These are phyloP conservation scores for Hoplodrina ambigua DNA, from an alignment of 2,888 invertebrate genomes.

Conservation along the genomic window DNA sequence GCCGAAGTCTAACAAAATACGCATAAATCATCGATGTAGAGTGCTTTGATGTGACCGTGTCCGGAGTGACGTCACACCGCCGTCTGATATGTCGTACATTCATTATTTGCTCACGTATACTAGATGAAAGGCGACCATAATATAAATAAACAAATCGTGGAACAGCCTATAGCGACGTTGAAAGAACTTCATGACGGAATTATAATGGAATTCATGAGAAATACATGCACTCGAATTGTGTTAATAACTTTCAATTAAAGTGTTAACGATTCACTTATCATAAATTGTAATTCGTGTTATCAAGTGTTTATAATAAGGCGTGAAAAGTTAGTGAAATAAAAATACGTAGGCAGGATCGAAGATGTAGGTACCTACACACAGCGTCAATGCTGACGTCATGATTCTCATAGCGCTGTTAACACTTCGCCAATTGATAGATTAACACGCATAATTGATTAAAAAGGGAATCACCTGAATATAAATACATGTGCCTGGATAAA, in stretches of 20 bases:
- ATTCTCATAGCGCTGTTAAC: slow-evolving; percentile 10
- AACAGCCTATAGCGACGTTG: slow-evolving; percentile 78
- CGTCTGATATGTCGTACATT: slow-evolving; percentile 86
- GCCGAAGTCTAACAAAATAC: slow-evolving; percentile 85
- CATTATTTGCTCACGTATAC: slow-evolving; percentile 88
- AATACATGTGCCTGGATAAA: background rate
- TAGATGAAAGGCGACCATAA: slow-evolving; percentile 88
- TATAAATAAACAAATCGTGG: slow-evolving; percentile 88
- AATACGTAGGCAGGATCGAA: slow-evolving; percentile 15
- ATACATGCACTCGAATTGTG: slow-evolving; percentile 72
- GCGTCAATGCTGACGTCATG: slow-evolving; percentile 25
- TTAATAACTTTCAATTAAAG: slow-evolving; percentile 57
- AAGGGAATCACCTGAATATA: background rate
- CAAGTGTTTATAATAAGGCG: slow-evolving; percentile 50
- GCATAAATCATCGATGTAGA: slow-evolving; percentile 84
- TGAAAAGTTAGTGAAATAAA: slow-evolving; percentile 45
- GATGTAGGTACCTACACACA: background rate
- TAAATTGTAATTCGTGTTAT: slow-evolving; percentile 55
- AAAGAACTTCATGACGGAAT: slow-evolving; percentile 81
- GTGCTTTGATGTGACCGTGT: slow-evolving; percentile 88
- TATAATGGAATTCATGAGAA: slow-evolving; percentile 83
- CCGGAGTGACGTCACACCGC: slow-evolving; percentile 84
- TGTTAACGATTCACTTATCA: slow-evolving; percentile 58
- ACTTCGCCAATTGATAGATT: background rate
- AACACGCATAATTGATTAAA: background rate